Conservation (phyloP, 92 coral and sea anemone genomes). For the Actinostola sp. region DNA sequence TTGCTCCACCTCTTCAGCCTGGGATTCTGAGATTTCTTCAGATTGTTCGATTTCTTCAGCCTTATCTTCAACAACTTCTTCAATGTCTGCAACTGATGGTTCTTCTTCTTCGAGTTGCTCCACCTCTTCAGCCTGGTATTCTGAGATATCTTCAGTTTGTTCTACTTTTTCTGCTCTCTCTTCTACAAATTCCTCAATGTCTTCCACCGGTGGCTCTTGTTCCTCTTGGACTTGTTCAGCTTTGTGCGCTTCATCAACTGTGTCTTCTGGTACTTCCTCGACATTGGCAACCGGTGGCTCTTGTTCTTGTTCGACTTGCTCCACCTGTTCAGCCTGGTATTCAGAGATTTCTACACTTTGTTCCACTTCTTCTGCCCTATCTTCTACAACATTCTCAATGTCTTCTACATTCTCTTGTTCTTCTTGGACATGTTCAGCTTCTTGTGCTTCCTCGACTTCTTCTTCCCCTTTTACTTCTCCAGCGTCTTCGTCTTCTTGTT, state of each 20-base stretch:
- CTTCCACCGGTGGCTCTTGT: background rate
- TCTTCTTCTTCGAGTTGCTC: slow-evolving; percentile 7
- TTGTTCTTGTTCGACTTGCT: background rate
- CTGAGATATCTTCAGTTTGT: background rate
- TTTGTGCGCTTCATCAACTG: too few species aligned
- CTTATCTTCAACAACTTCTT: slow-evolving; percentile 23
- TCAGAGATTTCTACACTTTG: slow-evolving; percentile 16
- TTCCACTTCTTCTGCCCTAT: slow-evolving; percentile 19
- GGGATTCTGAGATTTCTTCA: slow-evolving; percentile 7
- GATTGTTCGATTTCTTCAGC: slow-evolving; percentile 24
- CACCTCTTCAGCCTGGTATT: background rate
- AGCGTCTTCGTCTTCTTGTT: too few species aligned
- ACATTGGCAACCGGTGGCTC: too few species aligned
- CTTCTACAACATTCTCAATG: too few species aligned
- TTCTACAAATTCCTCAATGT: slow-evolving; percentile 7
- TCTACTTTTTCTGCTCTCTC: background rate
- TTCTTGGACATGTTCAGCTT: too few species aligned
- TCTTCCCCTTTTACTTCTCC: too few species aligned
- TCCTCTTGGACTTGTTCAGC: too few species aligned
- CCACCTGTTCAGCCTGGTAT: background rate
- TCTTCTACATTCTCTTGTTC: too few species aligned
- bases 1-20: background rate
- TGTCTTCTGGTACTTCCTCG: too few species aligned
- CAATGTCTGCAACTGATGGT: background rate
- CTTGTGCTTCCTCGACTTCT: too few species aligned